Conservation (phyloP, 2,797 vertebrate species). For the Dendrocincla tyrannina region DNA sequence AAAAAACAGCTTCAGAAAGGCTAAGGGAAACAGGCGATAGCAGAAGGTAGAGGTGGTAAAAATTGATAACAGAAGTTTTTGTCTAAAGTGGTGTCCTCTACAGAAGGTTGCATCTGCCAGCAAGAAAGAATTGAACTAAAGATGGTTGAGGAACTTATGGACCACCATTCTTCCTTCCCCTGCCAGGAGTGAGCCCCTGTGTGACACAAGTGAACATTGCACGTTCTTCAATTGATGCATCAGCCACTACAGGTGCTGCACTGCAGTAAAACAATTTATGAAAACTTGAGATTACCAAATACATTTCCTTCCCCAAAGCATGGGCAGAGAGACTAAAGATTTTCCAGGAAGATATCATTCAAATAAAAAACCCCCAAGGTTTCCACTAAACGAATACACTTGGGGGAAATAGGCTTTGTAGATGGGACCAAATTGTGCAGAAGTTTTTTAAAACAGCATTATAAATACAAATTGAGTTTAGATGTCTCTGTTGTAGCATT, state of each 20-base stretch:
- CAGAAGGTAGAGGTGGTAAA: background rate
- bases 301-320: accelerated
- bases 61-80: background rate
- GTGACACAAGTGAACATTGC: accelerated
- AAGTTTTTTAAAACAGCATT: background rate
- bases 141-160: background rate
- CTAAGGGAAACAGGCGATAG: background rate
- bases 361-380: background rate
- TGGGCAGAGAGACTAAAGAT: background rate
- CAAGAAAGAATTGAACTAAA: background rate
- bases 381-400: background rate
- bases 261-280: background rate
- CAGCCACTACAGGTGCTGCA: background rate
- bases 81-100: background rate
- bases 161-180: background rate
- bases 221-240: accelerated
- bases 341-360: background rate
- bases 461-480: background rate
- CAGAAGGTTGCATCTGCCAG: background rate
- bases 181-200: background rate
- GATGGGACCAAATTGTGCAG: background rate
- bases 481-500: background rate
- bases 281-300: background rate
- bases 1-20: background rate
- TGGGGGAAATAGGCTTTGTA: background rate